Evolutionary conservation across 2,888 invertebrate genomes (phyloP), one percentile per base, ranked within the genome.

Genomic region (Acleris sparsana): DNA sequence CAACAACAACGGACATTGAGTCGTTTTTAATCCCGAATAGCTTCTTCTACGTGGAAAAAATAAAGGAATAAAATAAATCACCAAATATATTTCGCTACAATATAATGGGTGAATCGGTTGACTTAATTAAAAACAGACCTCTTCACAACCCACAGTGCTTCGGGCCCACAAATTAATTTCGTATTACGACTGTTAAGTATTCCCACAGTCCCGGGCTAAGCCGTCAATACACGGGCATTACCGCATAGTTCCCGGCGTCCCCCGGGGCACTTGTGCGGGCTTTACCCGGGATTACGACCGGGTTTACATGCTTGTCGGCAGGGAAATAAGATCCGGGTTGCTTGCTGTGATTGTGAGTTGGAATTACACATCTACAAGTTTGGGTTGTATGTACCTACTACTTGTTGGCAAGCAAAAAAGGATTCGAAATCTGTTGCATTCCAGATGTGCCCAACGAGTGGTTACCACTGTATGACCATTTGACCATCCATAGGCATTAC

Each of bases 91-190:
- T 39, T 13, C 13, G 39, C 13, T 13, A 39, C 13, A 39, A 13
- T 39, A 39, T 39, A 39, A 4, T 13, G 39, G n/a, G 46, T n/a
- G 46, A 49, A 2, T 49, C 11, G 39, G 20, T 49, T 18, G 4
- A 49, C 29, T 29, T 16, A 59, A 59, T 49, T 59, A 48, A 59
- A 59, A 59, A 59, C 49, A 59, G 49, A 25, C 44, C 51, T 22
- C 51, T 20, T 48, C n/a, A 22, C 17, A 29, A 48, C 22, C 58
- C 58, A 20, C 68, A 55, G 39, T 25, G 55, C 63, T 56, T 62
- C 67, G 61, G 69, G 66, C 49, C 70, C 69, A 60, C 70, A 68
- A 71, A 72, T 72, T 72, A 72, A 72, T 68, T 64, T 64, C 57
- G 70, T 62, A 72, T 72, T 70, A 69, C 69, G 44, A 61, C 56